These are phyloP conservation scores for Trissolcus japonicus DNA, from an alignment of 2,888 invertebrate genomes.

Conservation along the genomic window DNA sequence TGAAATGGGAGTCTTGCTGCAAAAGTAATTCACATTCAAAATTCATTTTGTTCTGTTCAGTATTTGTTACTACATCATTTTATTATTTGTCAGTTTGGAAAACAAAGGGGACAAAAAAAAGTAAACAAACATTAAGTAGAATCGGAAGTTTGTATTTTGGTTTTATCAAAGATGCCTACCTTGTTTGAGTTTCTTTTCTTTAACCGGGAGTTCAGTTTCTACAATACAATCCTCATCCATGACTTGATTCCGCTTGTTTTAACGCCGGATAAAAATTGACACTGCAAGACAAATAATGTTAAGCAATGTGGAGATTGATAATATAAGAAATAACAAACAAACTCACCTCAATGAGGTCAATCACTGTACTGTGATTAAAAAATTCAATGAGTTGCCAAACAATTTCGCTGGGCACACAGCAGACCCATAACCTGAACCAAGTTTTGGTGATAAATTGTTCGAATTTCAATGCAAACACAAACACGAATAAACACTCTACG, in stretches of 20 bases:
- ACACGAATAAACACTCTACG: slow-evolving; percentile 1
- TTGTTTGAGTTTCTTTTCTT: slow-evolving; percentile 69
- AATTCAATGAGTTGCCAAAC: not conserved
- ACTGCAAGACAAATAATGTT: slow-evolving; percentile 2
- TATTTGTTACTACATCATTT: too few relatives aligned
- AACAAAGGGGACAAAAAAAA: too few relatives aligned
- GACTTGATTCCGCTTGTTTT: slow-evolving; percentile 1
- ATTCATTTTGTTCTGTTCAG: not conserved
- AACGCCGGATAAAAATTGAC: slow-evolving; percentile 10
- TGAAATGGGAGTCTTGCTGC: slow-evolving; percentile 70
- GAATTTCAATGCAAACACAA: slow-evolving; percentile 1
- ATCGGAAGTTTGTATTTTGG: not conserved
- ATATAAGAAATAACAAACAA: not conserved
- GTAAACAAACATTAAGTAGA: too few relatives aligned
- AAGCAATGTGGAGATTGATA: not conserved
- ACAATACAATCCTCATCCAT: slow-evolving; percentile 64
- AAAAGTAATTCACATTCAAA: slow-evolving; percentile 27
- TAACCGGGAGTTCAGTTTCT: slow-evolving; percentile 59
- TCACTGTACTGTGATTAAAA: not conserved
- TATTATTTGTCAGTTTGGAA: too few relatives aligned
- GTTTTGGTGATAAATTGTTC: not conserved
- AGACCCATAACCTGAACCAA: slow-evolving; percentile 13
- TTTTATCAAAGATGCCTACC: slow-evolving; percentile 58
- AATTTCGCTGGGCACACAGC: not conserved
- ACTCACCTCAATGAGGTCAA: not conserved